phyloP scores from a whole-genome alignment of 2,797 vertebrate genomes.

The Margarornis squamiger region DNA sequence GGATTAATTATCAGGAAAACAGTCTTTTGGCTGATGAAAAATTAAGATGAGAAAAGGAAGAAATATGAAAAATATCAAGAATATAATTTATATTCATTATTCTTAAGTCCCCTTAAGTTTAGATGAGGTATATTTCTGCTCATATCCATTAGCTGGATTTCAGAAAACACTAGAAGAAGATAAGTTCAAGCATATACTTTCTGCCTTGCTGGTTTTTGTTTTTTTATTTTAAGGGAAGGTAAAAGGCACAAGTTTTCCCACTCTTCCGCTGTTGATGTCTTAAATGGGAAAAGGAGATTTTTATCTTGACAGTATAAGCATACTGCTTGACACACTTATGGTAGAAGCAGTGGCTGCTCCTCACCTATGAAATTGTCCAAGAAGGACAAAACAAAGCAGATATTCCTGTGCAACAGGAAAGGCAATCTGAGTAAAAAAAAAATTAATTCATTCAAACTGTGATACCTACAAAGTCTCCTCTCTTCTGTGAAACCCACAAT shows the following conservation, averaged over 20 bases:
- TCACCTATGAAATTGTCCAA: neutral
- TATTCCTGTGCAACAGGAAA: neutral
- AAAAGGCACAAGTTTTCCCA: neutral
- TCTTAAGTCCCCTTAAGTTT: neutral
- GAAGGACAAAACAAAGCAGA: neutral
- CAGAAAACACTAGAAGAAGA: neutral
- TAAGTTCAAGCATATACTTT: neutral
- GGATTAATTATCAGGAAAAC: slow-evolving; percentile 63
- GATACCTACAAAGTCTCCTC: neutral
- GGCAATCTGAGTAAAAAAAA: neutral
- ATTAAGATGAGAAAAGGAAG: neutral
- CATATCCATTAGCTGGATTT: neutral
- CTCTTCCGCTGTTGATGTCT: neutral
- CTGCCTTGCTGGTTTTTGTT: neutral
- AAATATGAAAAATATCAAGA: neutral
- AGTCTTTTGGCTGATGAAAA: neutral
- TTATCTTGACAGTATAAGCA: neutral
- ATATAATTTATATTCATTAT: neutral
- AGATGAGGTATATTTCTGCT: neutral
- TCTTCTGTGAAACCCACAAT: neutral
- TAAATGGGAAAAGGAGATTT: neutral
- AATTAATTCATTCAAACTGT: neutral
- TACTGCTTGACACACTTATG: neutral
- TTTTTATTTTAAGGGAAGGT: neutral
- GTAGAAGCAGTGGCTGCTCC: neutral